Conservation (phyloP, 2,797 vertebrate species). For the Champsocephalus esox region DNA sequence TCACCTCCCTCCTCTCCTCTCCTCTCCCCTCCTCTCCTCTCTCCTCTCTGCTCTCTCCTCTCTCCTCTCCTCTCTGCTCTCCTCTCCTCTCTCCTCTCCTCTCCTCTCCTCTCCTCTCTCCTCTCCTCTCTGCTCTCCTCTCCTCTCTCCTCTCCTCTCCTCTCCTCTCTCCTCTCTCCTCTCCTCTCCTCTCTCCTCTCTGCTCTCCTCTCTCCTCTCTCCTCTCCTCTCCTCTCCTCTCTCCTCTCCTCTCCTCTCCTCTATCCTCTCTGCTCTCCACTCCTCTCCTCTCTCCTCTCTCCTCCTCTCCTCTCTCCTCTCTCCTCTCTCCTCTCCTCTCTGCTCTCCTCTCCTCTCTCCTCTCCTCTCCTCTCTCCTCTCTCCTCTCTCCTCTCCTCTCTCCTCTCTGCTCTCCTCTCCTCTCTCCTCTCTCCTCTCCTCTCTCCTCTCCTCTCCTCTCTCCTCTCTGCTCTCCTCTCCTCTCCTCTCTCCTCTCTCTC, state of each 20-base stretch:
- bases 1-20: accelerated
- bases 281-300: accelerated
- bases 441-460: too few relatives aligned
- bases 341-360: too few relatives aligned
- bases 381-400: neutral
- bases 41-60: accelerated
- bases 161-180: too few relatives aligned
- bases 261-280: accelerated
- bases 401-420: neutral
- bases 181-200: accelerated
- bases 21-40: accelerated
- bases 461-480: too few relatives aligned
- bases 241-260: neutral
- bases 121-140: too few relatives aligned
- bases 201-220: neutral
- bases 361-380: accelerated
- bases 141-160: too few relatives aligned
- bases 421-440: neutral
- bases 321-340: too few relatives aligned
- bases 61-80: too few relatives aligned
- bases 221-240: neutral
- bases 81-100: too few relatives aligned
- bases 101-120: too few relatives aligned
- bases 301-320: accelerated
- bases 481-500: accelerated